Conservation (phyloP, 2,113 vertebrate genomes). For the Rhinoptilus africanus region DNA sequence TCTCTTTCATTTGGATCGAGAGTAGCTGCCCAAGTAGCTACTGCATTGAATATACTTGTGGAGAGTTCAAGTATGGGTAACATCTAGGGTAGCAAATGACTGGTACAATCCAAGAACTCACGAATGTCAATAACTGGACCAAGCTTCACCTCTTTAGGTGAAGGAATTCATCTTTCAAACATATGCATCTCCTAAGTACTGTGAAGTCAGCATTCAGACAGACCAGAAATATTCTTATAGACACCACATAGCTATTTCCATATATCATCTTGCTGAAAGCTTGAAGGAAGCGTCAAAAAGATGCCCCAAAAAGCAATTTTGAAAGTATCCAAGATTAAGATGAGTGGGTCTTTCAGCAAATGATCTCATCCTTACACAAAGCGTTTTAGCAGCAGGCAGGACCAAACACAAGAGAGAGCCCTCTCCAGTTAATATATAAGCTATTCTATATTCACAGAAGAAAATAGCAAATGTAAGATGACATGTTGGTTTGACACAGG, state of each 20-base stretch:
- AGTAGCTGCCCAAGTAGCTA: neutral
- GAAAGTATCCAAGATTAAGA: neutral
- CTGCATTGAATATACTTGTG: neutral
- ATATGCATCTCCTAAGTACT: neutral
- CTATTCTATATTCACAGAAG: neutral
- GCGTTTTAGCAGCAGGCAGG: neutral
- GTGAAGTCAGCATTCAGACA: neutral
- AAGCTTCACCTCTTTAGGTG: neutral
- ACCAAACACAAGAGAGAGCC: neutral
- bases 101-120: neutral
- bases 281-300: neutral
- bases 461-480: neutral
- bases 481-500: neutral
- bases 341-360: neutral
- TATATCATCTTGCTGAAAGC: neutral
- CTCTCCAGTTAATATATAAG: neutral
- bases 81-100: neutral
- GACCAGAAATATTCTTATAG: neutral
- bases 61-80: neutral
- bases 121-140: neutral
- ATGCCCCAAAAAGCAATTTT: neutral
- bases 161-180: neutral
- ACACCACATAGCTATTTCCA: neutral
- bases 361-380: neutral
- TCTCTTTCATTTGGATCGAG: neutral